Evolutionary conservation across 2,888 invertebrate species (phyloP), one percentile per base, ranked within the genome.

Genomic region (Brachypalpus laphriformis): DNA sequence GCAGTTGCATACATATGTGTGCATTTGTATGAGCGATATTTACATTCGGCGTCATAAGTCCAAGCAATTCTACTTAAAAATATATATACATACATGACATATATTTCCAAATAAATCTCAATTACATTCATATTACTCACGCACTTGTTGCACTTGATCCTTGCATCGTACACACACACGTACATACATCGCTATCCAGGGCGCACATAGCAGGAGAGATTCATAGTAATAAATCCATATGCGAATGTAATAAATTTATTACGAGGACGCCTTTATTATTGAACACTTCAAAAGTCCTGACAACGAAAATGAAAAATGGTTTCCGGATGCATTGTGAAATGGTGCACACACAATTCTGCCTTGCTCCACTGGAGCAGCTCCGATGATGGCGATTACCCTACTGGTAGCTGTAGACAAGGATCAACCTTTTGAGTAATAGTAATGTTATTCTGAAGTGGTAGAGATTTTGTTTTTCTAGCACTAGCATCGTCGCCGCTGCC

Each of bases 161-260:
- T 57, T 49, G 47, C 66, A 68, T 20, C 18, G 63, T 47, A 31
- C 9, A 34, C 8, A 42, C 18, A 66, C n/a, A 22, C n/a, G 25
- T 20, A 14, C 51, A 28, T 34, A 22, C 28, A 20, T 9, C n/a
- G 47, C 22, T 18, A 5, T 71, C 16, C 14, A 18, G 42, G 11
- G 47, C 4, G 2, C 20, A 25, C 7, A 40, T 11, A 45, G 20
- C 42, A 37, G 25, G 22, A 42, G 14, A 45, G 40, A 72, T 74
- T 45, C 66, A 72, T 20, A 42, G 20, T 68, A 78, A 78, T 77
- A 78, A 83, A 78, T 83, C 78, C 72, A 68, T 61, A 78, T 78
- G 56, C 49, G 78, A 82, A 68, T 72, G 78, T 63, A 72, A 77
- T 82, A 82, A 74, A 83, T 83, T 78, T 83, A 83, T 78, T 63